Evolutionary conservation across 2,888 invertebrate species (phyloP).

Genomic region (Odontothrips loti): DNA sequence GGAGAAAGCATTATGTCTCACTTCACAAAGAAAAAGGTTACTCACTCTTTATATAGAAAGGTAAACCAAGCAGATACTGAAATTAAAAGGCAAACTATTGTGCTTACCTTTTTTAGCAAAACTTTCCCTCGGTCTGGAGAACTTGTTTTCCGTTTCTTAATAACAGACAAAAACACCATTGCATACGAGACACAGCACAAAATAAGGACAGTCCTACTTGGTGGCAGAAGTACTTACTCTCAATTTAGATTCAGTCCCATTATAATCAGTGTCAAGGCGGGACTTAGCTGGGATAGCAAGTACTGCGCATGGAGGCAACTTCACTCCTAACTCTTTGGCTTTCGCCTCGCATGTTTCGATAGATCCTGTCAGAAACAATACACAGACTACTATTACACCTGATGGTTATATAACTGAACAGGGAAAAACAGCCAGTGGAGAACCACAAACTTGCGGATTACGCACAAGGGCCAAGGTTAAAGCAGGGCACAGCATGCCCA

Average conservation of each 20-base stretch:
- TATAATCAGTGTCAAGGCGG: not conserved
- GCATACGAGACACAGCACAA: not conserved
- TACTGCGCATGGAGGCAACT: not conserved
- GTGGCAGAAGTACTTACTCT: not conserved
- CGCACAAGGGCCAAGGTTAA: too few relatives aligned
- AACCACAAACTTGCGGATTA: too few relatives aligned
- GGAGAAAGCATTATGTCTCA: too few relatives aligned
- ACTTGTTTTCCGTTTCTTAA: not conserved
- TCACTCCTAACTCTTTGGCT: not conserved
- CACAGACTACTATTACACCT: not conserved
- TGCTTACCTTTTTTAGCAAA: not conserved
- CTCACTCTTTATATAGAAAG: too few relatives aligned
- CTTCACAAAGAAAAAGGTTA: too few relatives aligned
- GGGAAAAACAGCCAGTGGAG: too few relatives aligned
- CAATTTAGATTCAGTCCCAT: not conserved
- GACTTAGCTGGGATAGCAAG: not conserved
- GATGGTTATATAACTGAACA: too few relatives aligned
- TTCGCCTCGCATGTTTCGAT: not conserved
- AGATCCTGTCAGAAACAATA: not conserved
- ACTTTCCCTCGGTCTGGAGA: not conserved
- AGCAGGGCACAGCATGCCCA: too few relatives aligned
- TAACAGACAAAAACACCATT: not conserved
- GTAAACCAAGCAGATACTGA: too few relatives aligned
- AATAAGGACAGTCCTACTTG: too few relatives aligned
- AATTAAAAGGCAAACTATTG: not conserved